These are phyloP conservation scores for Nasonia oneida DNA, from an alignment of 2,888 invertebrate genomes.

Conservation along the genomic window DNA sequence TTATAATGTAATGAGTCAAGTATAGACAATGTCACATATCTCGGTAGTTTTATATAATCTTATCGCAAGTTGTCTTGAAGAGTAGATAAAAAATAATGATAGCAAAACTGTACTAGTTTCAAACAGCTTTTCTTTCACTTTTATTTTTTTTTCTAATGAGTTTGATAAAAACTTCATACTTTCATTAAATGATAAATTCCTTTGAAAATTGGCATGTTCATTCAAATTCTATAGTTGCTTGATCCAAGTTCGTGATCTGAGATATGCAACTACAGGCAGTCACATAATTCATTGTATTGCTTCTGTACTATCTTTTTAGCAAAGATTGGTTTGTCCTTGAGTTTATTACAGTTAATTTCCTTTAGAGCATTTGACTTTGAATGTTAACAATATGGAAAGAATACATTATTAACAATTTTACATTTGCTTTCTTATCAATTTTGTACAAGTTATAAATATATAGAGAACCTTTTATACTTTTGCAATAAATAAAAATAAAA, in stretches of 20 bases:
- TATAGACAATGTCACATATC: neutral
- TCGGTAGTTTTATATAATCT: neutral
- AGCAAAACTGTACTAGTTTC: neutral
- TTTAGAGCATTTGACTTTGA: constrained; percentile 66
- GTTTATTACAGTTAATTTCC: constrained; percentile 72
- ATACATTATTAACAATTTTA: constrained; percentile 33
- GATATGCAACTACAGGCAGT: constrained; percentile 25
- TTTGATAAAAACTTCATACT: too few relatives aligned
- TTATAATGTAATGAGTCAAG: neutral
- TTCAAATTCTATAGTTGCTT: constrained; percentile 31
- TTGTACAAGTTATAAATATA: constrained; percentile 2
- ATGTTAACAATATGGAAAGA: constrained; percentile 53
- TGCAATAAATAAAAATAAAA: neutral
- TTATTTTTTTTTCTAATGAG: neutral
- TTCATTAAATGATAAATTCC: too few relatives aligned
- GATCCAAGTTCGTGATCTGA: constrained; percentile 25
- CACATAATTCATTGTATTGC: constrained; percentile 54
- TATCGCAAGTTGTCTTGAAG: neutral
- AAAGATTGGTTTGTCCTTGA: constrained; percentile 73
- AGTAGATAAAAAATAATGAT: constrained; percentile 6
- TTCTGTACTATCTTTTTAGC: constrained; percentile 64
- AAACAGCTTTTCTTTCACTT: neutral
- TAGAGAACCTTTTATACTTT: neutral
- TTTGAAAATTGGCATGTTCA: constrained; percentile 26
- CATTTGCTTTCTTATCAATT: constrained; percentile 48